Evolutionary conservation across 2,888 invertebrate species (phyloP).

Genomic region (Tromatobia lineatoria): DNA sequence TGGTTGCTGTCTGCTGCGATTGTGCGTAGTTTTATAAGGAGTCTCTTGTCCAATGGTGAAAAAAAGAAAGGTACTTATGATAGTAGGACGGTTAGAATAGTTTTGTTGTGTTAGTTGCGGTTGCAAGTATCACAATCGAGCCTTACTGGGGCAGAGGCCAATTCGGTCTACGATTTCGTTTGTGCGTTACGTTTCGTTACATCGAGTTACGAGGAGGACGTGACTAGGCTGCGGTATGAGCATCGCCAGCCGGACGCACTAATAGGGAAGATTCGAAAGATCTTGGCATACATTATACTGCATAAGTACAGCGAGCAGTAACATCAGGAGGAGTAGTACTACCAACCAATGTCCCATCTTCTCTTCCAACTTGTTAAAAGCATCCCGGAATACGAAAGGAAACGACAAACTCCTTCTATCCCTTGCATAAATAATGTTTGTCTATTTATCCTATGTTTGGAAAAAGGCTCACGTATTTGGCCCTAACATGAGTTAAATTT

Average conservation of each 20-base stretch:
- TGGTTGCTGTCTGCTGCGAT: too few relatives aligned
- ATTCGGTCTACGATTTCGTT: constrained; percentile 75
- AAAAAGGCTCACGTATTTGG: too few relatives aligned
- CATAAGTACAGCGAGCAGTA: not conserved
- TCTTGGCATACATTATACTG: constrained; percentile 53
- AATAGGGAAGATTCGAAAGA: constrained; percentile 71
- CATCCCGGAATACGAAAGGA: not conserved
- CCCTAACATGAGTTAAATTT: too few relatives aligned
- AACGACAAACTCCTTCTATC: not conserved
- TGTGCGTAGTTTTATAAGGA: too few relatives aligned
- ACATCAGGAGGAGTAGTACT: not conserved
- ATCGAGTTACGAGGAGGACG: constrained; percentile 80
- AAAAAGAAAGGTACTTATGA: constrained; percentile 2
- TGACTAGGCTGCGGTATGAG: constrained; percentile 78
- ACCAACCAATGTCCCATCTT: not conserved
- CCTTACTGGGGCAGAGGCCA: constrained; percentile 59
- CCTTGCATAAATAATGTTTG: too few relatives aligned
- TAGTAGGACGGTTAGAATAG: not conserved
- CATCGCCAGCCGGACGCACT: constrained; percentile 65
- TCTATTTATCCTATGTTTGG: too few relatives aligned
- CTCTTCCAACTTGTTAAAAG: not conserved
- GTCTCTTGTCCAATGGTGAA: not conserved
- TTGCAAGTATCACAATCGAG: constrained; percentile 27
- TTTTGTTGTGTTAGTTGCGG: not conserved
- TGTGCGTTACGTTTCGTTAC: constrained; percentile 82